phyloP scores from a whole-genome alignment of 1,140 invertebrate genomes.

The Gonioctena quinquepunctata region DNA sequence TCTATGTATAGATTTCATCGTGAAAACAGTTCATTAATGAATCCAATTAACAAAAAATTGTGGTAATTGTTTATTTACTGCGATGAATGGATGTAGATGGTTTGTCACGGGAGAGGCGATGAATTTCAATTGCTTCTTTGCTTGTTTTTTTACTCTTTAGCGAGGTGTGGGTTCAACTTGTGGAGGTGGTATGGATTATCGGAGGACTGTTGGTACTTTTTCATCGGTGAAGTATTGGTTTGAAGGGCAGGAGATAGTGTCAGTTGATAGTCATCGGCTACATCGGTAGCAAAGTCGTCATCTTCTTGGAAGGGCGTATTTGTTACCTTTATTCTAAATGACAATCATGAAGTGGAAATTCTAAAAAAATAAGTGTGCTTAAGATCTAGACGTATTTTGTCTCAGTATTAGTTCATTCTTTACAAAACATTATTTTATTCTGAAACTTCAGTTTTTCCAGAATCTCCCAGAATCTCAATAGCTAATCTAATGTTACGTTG shows the following conservation, averaged over 20 bases:
- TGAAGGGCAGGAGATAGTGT: neutral
- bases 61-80: conserved; percentile 12
- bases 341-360: neutral
- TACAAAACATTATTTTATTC: too few relatives aligned
- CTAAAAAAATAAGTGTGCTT: neutral
- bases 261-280: neutral
- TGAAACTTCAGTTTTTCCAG: too few relatives aligned
- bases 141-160: neutral
- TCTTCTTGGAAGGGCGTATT: too few relatives aligned
- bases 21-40: conserved; percentile 8
- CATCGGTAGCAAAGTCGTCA: too few relatives aligned
- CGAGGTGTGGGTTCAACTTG: neutral
- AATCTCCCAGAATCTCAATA: too few relatives aligned
- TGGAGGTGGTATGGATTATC: neutral
- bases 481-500: too few relatives aligned
- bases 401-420: too few relatives aligned
- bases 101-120: neutral
- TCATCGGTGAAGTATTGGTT: neutral
- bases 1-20: conserved; percentile 13
- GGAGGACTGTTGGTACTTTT: too few relatives aligned
- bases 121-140: neutral
- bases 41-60: conserved; percentile 13
- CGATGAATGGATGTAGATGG: neutral
- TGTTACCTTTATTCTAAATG: neutral
- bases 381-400: too few relatives aligned